phyloP scores from a whole-genome alignment of 2,888 invertebrate genomes.

The Nemapogon koenigi region DNA sequence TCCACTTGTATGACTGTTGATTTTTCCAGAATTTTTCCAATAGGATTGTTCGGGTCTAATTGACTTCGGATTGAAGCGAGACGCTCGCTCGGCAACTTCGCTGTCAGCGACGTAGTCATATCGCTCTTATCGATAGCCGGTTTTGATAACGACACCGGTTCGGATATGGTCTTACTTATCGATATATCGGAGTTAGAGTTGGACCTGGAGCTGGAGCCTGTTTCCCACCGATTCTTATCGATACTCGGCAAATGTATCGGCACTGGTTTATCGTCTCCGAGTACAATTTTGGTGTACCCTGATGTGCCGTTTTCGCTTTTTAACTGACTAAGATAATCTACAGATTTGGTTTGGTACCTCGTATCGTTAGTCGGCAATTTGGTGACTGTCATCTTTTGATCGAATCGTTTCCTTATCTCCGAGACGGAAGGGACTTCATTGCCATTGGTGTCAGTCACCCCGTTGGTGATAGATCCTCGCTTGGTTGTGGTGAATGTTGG shows the following conservation, averaged over 20 bases:
- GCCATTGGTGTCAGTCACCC: constrained; percentile 64
- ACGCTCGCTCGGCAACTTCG: constrained; percentile 44
- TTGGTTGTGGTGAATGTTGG: constrained; percentile 43
- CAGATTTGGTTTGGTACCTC: constrained; percentile 34
- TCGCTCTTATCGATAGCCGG: constrained; percentile 33
- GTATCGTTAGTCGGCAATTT: constrained; percentile 50
- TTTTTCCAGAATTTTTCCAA: constrained; percentile 58
- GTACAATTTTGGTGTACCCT: constrained; percentile 38
- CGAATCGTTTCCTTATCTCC: constrained; percentile 65
- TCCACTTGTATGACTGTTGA: constrained; percentile 56
- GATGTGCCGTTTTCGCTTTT: constrained; percentile 48
- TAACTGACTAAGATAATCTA: constrained; percentile 45
- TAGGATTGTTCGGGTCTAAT: constrained; percentile 56
- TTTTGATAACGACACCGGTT: constrained; percentile 44
- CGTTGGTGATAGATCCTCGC: constrained; percentile 43
- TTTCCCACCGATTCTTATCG: constrained; percentile 51
- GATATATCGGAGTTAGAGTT: constrained; percentile 50
- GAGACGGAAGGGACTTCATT: constrained; percentile 64
- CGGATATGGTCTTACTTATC: constrained; percentile 52
- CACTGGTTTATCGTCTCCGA: constrained; percentile 50
- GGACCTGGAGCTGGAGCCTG: constrained; percentile 40
- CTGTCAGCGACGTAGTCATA: constrained; percentile 43
- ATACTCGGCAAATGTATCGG: constrained; percentile 49
- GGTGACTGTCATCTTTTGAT: constrained; percentile 56
- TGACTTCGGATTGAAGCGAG: constrained; percentile 55